Evolutionary conservation across 2,113 vertebrate genomes (phyloP).

Genomic region (Takifugu bimaculatus): DNA sequence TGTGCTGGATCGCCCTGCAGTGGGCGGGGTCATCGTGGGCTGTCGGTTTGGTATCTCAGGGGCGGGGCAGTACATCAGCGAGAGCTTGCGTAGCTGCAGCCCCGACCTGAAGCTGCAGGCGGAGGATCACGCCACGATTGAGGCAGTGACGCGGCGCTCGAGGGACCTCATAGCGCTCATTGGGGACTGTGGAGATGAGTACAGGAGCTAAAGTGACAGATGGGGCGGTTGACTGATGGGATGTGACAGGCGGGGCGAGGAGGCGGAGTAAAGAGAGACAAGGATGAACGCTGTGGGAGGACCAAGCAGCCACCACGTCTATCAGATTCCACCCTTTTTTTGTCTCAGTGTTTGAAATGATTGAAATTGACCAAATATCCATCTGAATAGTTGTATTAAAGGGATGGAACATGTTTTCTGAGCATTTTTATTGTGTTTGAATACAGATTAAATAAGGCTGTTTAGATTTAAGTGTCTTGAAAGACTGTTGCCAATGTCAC

Average conservation of each 20-base stretch:
- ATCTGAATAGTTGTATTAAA: no score
- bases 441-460: no score
- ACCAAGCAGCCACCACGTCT: no score
- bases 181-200: conserved; percentile 59
- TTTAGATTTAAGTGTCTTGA: no score
- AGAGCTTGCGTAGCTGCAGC: conserved; percentile 53
- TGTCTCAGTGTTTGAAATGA: background rate
- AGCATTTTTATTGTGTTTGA: no score
- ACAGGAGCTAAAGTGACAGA: conserved; percentile 47
- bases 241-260: conserved; percentile 2
- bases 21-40: conserved; percentile 58
- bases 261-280: background rate
- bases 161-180: conserved; percentile 41
- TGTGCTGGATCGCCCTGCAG: conserved; percentile 51
- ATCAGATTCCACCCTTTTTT: background rate
- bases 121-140: conserved; percentile 32
- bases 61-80: conserved; percentile 54
- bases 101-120: conserved; percentile 33
- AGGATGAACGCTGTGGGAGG: background rate
- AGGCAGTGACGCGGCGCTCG: conserved; percentile 41
- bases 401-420: no score
- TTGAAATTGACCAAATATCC: no score
- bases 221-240: background rate
- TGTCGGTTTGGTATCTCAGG: conserved; percentile 49
- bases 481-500: no score